phyloP scores from a whole-genome alignment of 2,113 vertebrate genomes.

The Casuarius casuarius region DNA sequence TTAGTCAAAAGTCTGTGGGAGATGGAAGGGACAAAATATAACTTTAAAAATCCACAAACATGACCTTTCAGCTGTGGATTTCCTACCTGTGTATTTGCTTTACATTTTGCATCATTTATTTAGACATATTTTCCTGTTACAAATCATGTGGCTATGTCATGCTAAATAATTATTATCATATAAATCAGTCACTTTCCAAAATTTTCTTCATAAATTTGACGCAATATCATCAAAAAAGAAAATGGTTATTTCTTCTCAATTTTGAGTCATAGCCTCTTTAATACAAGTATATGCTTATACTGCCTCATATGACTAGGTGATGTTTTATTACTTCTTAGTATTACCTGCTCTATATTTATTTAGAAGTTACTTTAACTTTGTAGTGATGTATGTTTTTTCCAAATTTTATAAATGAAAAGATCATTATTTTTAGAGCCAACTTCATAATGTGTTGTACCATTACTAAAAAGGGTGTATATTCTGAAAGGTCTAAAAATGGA shows the following conservation, averaged over 20 bases:
- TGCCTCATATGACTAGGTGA: neutral
- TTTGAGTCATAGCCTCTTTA: neutral
- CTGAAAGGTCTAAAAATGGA: neutral
- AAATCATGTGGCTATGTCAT: neutral
- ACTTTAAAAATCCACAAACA: neutral
- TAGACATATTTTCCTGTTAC: neutral
- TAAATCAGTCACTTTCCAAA: neutral
- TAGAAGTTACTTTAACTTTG: neutral
- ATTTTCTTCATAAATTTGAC: neutral
- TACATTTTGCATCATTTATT: neutral
- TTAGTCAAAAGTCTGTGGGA: neutral
- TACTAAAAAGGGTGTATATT: neutral
- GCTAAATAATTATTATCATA: neutral
- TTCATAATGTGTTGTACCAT: neutral
- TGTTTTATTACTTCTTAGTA: neutral
- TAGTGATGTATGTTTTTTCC: neutral
- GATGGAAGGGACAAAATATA: neutral
- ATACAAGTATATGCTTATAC: neutral
- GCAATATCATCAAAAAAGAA: neutral
- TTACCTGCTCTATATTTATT: neutral
- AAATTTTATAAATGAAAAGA: neutral
- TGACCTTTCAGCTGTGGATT: neutral
- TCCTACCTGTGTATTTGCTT: neutral
- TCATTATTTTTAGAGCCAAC: neutral
- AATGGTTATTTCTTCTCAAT: neutral